These are phyloP conservation scores for Zoanthus gigantus DNA, from an alignment of 92 coral and sea anemone species.

Conservation along the genomic window DNA sequence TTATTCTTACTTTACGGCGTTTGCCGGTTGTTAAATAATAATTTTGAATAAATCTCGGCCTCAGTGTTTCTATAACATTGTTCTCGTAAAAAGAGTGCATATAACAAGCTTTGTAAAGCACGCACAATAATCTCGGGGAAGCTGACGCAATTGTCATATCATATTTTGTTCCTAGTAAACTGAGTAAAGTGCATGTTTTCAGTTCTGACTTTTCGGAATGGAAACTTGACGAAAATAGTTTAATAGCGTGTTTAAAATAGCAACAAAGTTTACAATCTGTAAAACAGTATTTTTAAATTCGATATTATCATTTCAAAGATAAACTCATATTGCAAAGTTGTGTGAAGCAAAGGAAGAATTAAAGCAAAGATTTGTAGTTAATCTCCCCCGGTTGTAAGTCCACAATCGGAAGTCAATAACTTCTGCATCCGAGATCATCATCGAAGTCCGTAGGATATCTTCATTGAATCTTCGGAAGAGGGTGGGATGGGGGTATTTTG, in stretches of 20 bases:
- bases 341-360: background rate
- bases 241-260: background rate
- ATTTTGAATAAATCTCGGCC: too few relatives aligned
- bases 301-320: background rate
- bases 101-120: too few relatives aligned
- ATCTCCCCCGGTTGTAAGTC: background rate
- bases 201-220: background rate
- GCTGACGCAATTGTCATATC: too few relatives aligned
- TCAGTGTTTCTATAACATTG: too few relatives aligned
- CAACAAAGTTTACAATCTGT: background rate
- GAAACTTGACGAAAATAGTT: background rate
- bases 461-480: conserved; percentile 13
- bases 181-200: background rate
- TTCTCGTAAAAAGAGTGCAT: too few relatives aligned
- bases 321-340: background rate
- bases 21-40: too few relatives aligned
- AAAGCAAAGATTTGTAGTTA: background rate
- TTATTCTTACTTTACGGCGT: too few relatives aligned
- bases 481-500: background rate
- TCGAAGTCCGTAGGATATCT: background rate
- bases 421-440: background rate
- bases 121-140: too few relatives aligned
- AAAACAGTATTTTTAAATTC: background rate
- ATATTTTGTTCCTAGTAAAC: background rate
- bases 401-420: background rate